Evolutionary conservation across 2,113 vertebrate species (phyloP), one percentile per base, ranked within the genome.

Genomic region (Alectura lathami): DNA sequence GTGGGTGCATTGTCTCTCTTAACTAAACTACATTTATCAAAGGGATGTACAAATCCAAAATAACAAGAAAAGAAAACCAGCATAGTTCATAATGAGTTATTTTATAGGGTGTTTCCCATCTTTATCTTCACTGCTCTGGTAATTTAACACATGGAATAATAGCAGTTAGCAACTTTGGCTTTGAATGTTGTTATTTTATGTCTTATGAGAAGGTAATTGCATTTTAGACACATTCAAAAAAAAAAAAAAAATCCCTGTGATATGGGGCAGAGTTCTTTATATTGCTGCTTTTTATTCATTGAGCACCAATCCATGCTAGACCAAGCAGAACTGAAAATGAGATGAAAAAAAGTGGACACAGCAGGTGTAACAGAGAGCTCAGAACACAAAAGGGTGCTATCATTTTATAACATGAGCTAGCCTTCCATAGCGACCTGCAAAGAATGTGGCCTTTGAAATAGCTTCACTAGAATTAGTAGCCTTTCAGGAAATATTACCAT

Each of bases 401-500:
- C 96, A 96, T 97, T 96, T 96, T 97, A 93, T 96, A 94, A 94
- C 91, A 94, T 91, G 92, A 96, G 57, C 96, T 97, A 93, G 90
- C 89, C 95, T 81, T 95, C 96, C 97, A 97, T 97, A 96, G 95
- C 70, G 89, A 97, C 96, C 95, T 82, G 74, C 59, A 89, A 97
- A 96, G 97, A 97, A 97, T 97, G 97, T 73, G 88, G 92, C 94
- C 96, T 96, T 96, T 97, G 87, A 97, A 96, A 96, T 76, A 84
- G 91, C 88, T 91, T 53, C 90, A 32, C 94, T 91, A 96, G 96
- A 97, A 97, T 96, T 92, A 92, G 90, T 93, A 93, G 94, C 95
- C 97, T 95, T 97, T 97, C 95, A 95, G 93, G 93, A 97, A 96
- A 97, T 97, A 97, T 96, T 95, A 95, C 92, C 89, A 96, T 97